phyloP scores from a whole-genome alignment of 2,888 invertebrate species.

The Drosophila demipolita region DNA sequence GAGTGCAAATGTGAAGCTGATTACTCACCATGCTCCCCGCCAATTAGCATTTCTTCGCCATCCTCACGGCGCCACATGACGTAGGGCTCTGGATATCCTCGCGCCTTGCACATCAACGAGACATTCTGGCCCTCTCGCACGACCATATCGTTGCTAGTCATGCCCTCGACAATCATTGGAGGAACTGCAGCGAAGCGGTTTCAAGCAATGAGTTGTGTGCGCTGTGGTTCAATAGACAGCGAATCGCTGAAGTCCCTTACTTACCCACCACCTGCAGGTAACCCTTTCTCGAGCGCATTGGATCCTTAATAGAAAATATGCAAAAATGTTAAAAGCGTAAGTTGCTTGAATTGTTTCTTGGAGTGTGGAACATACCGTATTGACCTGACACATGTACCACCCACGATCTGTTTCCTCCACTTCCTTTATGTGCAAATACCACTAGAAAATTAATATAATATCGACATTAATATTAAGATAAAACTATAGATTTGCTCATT shows the following conservation, averaged over 20 bases:
- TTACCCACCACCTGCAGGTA: constrained; percentile 96
- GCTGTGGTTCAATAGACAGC: constrained; percentile 23
- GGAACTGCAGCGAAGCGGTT: constrained; percentile 89
- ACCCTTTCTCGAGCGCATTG: constrained; percentile 95
- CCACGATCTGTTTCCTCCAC: constrained; percentile 95
- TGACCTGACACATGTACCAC: constrained; percentile 97
- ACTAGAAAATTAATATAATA: constrained; percentile 81
- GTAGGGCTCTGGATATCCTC: constrained; percentile 95
- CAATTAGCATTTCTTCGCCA: constrained; percentile 94
- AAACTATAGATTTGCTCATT: not conserved
- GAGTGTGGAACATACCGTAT: constrained; percentile 86
- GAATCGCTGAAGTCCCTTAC: constrained; percentile 79
- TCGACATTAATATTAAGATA: not conserved
- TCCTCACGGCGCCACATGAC: constrained; percentile 97
- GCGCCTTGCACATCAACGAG: constrained; percentile 94
- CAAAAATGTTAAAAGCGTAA: not conserved
- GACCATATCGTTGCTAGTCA: constrained; percentile 96
- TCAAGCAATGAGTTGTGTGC: constrained; percentile 9
- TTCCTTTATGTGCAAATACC: constrained; percentile 95
- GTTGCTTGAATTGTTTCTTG: not conserved
- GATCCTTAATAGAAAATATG: constrained; percentile 86
- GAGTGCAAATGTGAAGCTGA: constrained; percentile 18
- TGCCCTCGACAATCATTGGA: constrained; percentile 94
- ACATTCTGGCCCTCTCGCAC: constrained; percentile 95
- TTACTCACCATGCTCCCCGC: constrained; percentile 92